Evolutionary conservation across 2,113 vertebrate genomes (phyloP), one percentile per base, ranked within the genome.

Genomic region (Rhineura floridana): DNA sequence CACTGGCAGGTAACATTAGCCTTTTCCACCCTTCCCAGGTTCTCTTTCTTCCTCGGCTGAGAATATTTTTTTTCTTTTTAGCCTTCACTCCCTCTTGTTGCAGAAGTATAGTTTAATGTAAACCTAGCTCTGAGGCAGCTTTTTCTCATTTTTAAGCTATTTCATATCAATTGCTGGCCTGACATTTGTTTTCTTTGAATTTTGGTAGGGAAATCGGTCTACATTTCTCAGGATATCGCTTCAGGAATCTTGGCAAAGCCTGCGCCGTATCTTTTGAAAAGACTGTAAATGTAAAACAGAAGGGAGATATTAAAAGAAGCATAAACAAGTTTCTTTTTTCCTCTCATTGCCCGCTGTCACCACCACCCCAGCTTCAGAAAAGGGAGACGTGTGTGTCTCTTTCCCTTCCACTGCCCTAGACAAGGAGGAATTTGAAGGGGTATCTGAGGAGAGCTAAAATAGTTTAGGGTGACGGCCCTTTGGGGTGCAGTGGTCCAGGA

Each of bases 101-200:
- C 87, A 78, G 92, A 95, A 92, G 91, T 92, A 83, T 92, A 91
- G 93, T 95, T 96, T 91, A 96, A 95, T 93, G 93, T 93, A 88
- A 91, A 96, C 95, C 93, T 94, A 95, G 95, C 95, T 96, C 91
- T 90, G 91, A 97, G 96, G 97, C 97, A 97, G 97, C 96, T 96
- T 97, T 97, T 97, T 97, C 96, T 97, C 96, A 97, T 97, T 97
- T 97, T 95, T 96, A 96, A 97, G 96, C 95, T 96, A 96, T 97
- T 97, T 97, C 92, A 93, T 97, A 96, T 96, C 95, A 89, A 72
- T 94, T 94, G 96, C 94, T 96, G 95, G 97, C 96, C 96, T 95
- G 88, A 78, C 65, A 84, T 93, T 91, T 88, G 93, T 95, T 96
- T 96, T 96, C 95, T 95, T 96, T 97, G 95, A 96, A 95, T 96